These are phyloP conservation scores for Mythimna albipuncta DNA, from an alignment of 2,888 invertebrate species.

Conservation along the genomic window DNA sequence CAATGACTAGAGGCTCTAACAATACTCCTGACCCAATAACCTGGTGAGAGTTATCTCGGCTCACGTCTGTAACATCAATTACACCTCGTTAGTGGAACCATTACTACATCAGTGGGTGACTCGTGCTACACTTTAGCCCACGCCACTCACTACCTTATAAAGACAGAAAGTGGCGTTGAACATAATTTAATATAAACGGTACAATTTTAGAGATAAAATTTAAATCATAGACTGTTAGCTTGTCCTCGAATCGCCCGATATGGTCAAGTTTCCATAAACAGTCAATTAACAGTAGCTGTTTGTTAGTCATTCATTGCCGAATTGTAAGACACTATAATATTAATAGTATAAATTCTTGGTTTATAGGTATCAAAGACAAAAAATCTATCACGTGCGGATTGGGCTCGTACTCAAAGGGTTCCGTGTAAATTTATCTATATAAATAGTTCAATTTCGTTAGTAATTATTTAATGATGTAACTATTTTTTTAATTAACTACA, in stretches of 20 bases:
- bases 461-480: no score
- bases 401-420: no score
- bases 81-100: conserved; percentile 47
- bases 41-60: conserved; percentile 54
- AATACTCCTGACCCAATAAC: conserved; percentile 58
- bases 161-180: conserved; percentile 29
- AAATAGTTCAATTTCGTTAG: no score
- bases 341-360: conserved; percentile 4
- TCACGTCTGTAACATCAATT: conserved; percentile 47
- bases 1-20: conserved; percentile 45
- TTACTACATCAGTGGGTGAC: conserved; percentile 39
- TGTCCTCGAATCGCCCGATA: conserved; percentile 10
- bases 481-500: no score
- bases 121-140: conserved; percentile 22
- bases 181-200: conserved; percentile 27
- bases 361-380: conserved; percentile 4
- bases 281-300: conserved; percentile 31
- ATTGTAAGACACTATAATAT: conserved; percentile 6
- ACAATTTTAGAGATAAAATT: conserved; percentile 25
- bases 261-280: conserved; percentile 35
- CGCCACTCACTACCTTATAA: conserved; percentile 30
- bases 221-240: conserved; percentile 26
- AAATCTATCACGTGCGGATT: not conserved
- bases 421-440: no score
- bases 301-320: conserved; percentile 6